Percentiles rank a stretch among this genome's conserved stretches.
Conservation (phyloP, 2,797 vertebrate species). For the Brachymystax lenok region DNA sequence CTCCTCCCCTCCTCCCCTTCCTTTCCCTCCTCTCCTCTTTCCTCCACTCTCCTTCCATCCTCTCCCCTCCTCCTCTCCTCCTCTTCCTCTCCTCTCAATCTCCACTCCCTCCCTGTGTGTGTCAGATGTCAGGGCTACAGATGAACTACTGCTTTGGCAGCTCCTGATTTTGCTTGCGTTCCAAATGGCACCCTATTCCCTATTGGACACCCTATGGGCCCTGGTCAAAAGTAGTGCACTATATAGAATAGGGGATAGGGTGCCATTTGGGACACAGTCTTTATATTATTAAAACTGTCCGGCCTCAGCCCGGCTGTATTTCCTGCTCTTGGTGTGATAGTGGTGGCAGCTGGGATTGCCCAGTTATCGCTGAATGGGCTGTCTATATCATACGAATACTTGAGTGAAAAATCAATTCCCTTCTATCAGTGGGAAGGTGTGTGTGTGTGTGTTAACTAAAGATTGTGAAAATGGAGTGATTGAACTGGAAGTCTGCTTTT, state of each 20-base stretch:
- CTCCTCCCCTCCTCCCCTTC: no score
- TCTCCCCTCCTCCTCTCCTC: no score
- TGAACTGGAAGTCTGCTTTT: no score
- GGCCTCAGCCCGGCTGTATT: constrained; percentile 55
- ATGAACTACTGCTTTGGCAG: constrained; percentile 71
- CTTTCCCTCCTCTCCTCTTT: rapidly evolving
- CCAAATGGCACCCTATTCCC: not conserved
- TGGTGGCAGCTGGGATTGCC: constrained; percentile 59
- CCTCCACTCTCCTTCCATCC: rapidly evolving
- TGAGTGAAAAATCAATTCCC: constrained; percentile 53
- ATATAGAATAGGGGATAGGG: not conserved
- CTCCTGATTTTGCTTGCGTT: constrained; percentile 57
- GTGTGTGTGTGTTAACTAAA: constrained; percentile 15
- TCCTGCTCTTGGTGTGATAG: constrained; percentile 45
- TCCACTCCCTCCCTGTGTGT: constrained; percentile 49
- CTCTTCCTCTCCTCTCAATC: constrained; percentile 37
- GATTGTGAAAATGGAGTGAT: no score
- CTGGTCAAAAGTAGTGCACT: not conserved
- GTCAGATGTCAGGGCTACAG: constrained; percentile 56
- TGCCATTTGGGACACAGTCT: not conserved
- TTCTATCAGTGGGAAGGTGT: constrained; percentile 16
- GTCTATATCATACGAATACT: constrained; percentile 59
- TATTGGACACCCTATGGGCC: not conserved
- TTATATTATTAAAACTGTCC: constrained; percentile 69
- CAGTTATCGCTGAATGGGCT: constrained; percentile 62